These are phyloP conservation scores for Elephantulus edwardii DNA, from an alignment of 2,113 vertebrate species.

Conservation along the genomic window DNA sequence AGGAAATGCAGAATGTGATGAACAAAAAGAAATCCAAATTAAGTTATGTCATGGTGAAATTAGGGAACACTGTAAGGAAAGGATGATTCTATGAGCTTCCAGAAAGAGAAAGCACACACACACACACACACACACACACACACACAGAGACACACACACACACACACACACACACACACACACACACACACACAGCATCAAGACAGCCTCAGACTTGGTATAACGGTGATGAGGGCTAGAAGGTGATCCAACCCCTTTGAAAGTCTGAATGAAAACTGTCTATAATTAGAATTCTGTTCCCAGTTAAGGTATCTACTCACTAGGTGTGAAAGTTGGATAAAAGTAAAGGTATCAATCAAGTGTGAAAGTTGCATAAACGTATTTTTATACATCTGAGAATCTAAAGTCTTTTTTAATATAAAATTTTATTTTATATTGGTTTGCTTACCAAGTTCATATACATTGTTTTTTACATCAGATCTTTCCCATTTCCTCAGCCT, in stretches of 20 bases:
- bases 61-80: background rate
- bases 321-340: background rate
- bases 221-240: background rate
- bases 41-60: background rate
- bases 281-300: background rate
- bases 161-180: too few relatives aligned
- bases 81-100: background rate
- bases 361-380: background rate
- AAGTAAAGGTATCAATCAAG: background rate
- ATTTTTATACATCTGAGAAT: background rate
- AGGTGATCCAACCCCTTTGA: background rate
- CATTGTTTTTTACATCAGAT: too few relatives aligned
- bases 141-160: too few relatives aligned
- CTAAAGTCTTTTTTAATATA: background rate
- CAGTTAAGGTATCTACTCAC: background rate
- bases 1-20: background rate
- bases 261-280: background rate
- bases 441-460: too few relatives aligned
- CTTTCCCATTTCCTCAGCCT: too few relatives aligned
- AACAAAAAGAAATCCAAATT: background rate
- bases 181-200: background rate
- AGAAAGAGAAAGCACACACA: too few relatives aligned
- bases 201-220: background rate
- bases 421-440: too few relatives aligned
- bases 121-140: too few relatives aligned